These are phyloP conservation scores for Sthenelais limicola DNA, from an alignment of 2,888 invertebrate genomes.

Conservation along the genomic window DNA sequence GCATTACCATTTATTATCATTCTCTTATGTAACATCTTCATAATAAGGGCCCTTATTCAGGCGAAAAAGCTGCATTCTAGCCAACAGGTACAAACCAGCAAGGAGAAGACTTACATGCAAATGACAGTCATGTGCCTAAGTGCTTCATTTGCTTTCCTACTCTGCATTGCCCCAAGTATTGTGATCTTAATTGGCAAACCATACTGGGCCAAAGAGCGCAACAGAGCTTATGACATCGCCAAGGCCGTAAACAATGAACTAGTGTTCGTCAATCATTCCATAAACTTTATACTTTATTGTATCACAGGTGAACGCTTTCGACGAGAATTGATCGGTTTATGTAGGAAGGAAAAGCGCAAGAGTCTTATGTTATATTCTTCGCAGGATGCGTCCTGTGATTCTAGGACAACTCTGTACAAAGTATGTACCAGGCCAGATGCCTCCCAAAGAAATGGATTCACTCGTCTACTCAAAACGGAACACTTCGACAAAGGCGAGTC, in stretches of 20 bases:
- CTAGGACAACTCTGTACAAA: conserved; percentile 22
- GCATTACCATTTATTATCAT: conserved; percentile 49
- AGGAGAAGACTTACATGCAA: conserved; percentile 47
- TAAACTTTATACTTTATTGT: conserved; percentile 55
- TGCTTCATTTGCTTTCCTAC: conserved; percentile 51
- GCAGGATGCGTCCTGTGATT: conserved; percentile 28
- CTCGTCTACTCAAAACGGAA: conserved; percentile 22
- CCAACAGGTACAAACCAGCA: conserved; percentile 22
- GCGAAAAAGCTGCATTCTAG: conserved; percentile 18
- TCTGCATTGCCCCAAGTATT: conserved; percentile 52
- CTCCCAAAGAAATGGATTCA: conserved; percentile 22
- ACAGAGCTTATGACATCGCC: conserved; percentile 47
- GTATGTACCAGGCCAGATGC: conserved; percentile 27
- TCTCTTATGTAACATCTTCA: conserved; percentile 50
- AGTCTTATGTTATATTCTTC: conserved; percentile 23
- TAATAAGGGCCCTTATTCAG: conserved; percentile 47
- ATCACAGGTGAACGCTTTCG: conserved; percentile 52
- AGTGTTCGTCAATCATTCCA: conserved; percentile 51
- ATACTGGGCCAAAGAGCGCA: conserved; percentile 48
- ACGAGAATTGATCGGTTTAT: conserved; percentile 46
- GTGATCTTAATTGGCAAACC: conserved; percentile 53
- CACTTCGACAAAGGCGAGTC: conserved; percentile 30
- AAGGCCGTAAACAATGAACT: conserved; percentile 53
- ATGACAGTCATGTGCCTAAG: conserved; percentile 54
- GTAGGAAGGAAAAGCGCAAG: conserved; percentile 22